Conservation (phyloP, 35 echinoderm and acorn worm genomes). For the Stichopus chloronotus region DNA sequence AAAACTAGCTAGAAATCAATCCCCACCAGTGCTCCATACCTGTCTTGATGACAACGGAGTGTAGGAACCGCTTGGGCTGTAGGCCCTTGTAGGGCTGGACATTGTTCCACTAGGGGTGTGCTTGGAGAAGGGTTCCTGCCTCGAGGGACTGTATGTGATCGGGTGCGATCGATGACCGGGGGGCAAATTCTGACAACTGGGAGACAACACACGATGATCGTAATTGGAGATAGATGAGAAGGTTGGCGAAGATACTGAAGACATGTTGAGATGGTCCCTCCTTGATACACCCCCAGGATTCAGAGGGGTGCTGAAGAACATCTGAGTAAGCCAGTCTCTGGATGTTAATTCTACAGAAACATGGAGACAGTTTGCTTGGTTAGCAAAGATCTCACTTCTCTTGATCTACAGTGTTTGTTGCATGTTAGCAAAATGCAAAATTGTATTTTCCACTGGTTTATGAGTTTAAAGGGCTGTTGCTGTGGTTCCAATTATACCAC, state of each 20-base stretch:
- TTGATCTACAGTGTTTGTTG: no score
- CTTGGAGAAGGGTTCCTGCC: not conserved
- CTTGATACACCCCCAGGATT: not conserved
- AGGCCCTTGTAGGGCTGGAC: slow-evolving; percentile 5
- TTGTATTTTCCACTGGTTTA: no score
- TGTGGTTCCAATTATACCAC: no score
- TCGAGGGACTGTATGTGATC: slow-evolving; percentile 17
- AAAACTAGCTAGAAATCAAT: no score
- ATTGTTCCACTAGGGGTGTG: not conserved
- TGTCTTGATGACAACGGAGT: slow-evolving; percentile 26
- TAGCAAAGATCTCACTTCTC: no score
- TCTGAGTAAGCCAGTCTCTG: not conserved
- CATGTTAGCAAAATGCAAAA: no score
- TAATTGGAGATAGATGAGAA: slow-evolving; percentile 36
- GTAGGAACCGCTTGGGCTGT: slow-evolving; percentile 21
- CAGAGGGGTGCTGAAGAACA: slow-evolving; percentile 28
- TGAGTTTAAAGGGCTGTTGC: no score
- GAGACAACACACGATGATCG: not conserved
- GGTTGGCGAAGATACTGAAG: slow-evolving; percentile 28
- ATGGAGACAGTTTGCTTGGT: no score
- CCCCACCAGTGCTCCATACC: not conserved
- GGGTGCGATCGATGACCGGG: not conserved
- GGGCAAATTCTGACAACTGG: not conserved
- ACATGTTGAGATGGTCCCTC: slow-evolving; percentile 16
- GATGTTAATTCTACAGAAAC: no score